Base-by-base conservation (phyloP, 2,888 invertebrate genomes). In the Miltochrista miniata region DNA sequence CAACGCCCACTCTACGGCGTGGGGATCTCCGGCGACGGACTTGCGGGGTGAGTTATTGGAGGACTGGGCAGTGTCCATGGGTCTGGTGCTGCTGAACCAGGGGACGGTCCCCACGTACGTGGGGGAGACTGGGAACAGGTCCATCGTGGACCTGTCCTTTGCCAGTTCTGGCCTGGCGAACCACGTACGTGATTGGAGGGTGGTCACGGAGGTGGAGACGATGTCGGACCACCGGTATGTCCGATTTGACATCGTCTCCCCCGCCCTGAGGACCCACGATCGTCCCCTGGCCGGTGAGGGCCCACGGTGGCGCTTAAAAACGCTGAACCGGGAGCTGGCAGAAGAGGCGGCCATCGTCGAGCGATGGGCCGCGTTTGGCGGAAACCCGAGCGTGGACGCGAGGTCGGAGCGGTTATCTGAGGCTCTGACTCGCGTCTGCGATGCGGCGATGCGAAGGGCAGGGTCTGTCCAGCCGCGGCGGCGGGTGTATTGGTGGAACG, bases 391-490 rank as follows among this genome's bases (percentile, higher is more conserved):
- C n/a, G 36, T 37, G 34, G 34, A 12, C 34, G 34, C 34, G 34
- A 34, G 34, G 34, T 1, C n/a, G 1, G 34, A n/a, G n/a, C 5
- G 12, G n/a, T 12, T 34, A 2, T 8, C 12, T 2, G 34, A 12
- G 1, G 34, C 29, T n/a, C 29, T 12, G 29, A 29, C 11, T 24
- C 29, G 12, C 40, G 29, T 12, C 40, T 40, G 7, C 63, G 73
- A 7, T 85, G 75, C 62, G 72, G 76, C n/a, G 58, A 61, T 2
- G 85, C 81, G 79, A 68, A 76, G 40, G 54, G 58, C 0, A 31
- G 31, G 31, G 31, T 11, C 31, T 8, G 31, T 31, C 8, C 2
- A 8, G 10, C 31, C 31, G 31, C 31, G 31, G 11, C 8, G 31
- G 31, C 31, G 31, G 8, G 31, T 31, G 31, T 31, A 31, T 9